These are phyloP conservation scores for Coregonus suidteri DNA, from an alignment of 2,797 vertebrate species.

Conservation along the genomic window DNA sequence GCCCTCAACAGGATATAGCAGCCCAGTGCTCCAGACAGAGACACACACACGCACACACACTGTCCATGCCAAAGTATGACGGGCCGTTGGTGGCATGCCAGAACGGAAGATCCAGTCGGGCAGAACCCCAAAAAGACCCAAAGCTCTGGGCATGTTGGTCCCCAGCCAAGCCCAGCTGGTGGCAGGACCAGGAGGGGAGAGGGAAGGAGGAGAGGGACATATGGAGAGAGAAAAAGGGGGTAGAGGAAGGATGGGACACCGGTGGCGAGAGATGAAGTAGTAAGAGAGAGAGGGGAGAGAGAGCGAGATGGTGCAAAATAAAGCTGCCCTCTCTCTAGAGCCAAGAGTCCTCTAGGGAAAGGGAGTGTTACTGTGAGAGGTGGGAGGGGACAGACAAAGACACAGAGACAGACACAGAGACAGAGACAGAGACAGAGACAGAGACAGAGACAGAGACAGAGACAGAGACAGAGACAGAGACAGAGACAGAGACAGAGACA, in stretches of 20 bases:
- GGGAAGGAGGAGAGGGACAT: conserved; percentile 23
- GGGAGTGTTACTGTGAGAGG: conserved; percentile 8
- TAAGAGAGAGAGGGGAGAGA: background rate
- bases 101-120: conserved; percentile 60
- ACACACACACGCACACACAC: conserved; percentile 34
- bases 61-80: conserved; percentile 47
- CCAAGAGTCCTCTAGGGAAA: conserved; percentile 11
- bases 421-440: background rate
- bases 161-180: conserved; percentile 63
- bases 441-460: no score
- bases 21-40: background rate
- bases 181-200: conserved; percentile 41
- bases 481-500: no score
- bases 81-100: conserved; percentile 56
- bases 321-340: conserved; percentile 32
- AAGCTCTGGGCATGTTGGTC: conserved; percentile 51
- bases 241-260: background rate
- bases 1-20: conserved; percentile 13
- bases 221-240: conserved; percentile 23
- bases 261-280: conserved; percentile 15
- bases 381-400: background rate
- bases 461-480: no score
- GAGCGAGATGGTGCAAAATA: background rate
- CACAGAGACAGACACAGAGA: background rate
- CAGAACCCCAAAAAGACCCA: conserved; percentile 54